A percentile compares a stretch with the other conserved stretches of the same genome.
Conservation (phyloP, 2,113 vertebrate genomes). For the Neolamprologus sp. region DNA sequence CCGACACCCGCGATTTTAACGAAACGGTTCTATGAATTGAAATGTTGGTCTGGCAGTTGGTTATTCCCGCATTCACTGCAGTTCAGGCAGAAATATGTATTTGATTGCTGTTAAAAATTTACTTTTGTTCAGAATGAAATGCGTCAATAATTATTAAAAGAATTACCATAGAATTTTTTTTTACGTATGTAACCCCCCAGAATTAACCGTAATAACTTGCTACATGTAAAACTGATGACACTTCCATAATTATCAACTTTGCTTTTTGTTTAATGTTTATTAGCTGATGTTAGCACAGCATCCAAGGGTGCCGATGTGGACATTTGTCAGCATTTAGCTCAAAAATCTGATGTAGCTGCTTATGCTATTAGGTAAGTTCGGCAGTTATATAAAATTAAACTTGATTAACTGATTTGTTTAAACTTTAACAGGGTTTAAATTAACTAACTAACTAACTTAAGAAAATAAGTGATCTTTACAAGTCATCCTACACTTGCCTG, state of each 20-base stretch:
- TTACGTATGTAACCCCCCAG: neutral
- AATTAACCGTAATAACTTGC: neutral
- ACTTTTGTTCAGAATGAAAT: neutral
- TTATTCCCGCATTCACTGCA: neutral
- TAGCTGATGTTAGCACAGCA: neutral
- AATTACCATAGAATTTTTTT: neutral
- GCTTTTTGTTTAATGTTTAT: neutral
- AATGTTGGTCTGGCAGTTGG: neutral
- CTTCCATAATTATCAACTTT: neutral
- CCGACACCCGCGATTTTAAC: neutral
- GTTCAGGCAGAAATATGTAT: neutral
- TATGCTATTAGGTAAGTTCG: neutral
- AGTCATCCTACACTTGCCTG: neutral
- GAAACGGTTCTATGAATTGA: neutral
- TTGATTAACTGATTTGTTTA: neutral
- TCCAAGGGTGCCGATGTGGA: neutral
- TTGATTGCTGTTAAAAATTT: neutral
- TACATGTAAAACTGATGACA: neutral
- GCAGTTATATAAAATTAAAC: neutral
- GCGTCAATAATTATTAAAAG: neutral
- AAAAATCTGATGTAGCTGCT: neutral
- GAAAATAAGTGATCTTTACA: neutral
- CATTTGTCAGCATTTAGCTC: neutral
- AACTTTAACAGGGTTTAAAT: neutral
- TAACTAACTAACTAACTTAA: neutral